Conservation (phyloP, 2,113 vertebrate genomes). For the Holacanthus passer region DNA sequence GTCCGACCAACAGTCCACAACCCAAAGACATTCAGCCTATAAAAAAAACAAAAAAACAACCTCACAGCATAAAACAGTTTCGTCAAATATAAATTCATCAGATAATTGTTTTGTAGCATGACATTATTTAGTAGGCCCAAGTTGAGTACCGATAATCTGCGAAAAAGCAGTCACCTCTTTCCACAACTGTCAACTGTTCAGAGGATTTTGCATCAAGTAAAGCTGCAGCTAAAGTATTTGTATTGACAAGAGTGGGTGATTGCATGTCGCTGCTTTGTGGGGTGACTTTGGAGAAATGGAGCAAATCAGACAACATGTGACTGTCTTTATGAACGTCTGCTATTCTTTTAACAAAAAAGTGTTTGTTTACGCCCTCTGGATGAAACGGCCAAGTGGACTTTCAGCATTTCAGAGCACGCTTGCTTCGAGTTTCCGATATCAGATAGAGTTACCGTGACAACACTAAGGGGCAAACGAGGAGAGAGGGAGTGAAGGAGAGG, state of each 20-base stretch:
- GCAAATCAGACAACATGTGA: background rate
- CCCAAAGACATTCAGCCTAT: background rate
- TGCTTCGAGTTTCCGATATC: conserved; percentile 39
- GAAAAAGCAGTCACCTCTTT: no score
- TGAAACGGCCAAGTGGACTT: background rate
- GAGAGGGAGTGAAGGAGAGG: conserved; percentile 64
- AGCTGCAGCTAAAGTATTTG: no score
- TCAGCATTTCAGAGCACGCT: conserved; percentile 10
- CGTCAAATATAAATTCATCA: background rate
- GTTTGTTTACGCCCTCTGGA: conserved; percentile 33
- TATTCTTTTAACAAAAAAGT: conserved; percentile 26
- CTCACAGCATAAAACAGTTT: no score
- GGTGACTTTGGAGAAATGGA: background rate
- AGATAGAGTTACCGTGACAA: conserved; percentile 59
- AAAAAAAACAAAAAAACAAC: no score
- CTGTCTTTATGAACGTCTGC: background rate
- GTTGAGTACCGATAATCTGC: no score
- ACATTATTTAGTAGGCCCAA: no score
- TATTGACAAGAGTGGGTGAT: background rate
- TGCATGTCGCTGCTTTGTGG: background rate
- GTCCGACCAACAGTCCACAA: background rate
- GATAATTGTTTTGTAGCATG: no score
- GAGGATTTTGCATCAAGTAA: no score
- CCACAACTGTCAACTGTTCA: no score
- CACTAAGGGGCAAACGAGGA: conserved; percentile 30